These are phyloP conservation scores for Hemitrygon akajei DNA, from an alignment of 2,797 vertebrate genomes.

Conservation along the genomic window DNA sequence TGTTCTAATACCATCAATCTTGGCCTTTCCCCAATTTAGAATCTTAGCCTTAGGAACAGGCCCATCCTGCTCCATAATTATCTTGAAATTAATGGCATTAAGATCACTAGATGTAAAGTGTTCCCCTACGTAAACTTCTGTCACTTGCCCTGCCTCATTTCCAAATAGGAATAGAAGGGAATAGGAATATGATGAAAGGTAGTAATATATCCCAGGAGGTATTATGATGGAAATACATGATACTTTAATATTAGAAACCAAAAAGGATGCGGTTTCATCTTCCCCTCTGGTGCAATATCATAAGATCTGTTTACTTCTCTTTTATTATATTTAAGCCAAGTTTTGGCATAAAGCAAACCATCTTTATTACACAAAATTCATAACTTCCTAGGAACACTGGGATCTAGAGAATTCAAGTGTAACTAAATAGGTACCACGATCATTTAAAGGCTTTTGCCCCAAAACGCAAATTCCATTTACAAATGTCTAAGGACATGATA, in stretches of 20 bases:
- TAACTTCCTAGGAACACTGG: background rate
- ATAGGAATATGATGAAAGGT: background rate
- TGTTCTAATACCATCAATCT: too few species aligned
- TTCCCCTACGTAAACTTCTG: too few species aligned
- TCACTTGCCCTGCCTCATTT: too few species aligned
- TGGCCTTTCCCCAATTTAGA: too few species aligned
- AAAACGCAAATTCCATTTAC: too few species aligned
- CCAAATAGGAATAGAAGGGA: too few species aligned
- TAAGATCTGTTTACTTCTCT: background rate
- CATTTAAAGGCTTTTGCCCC: background rate
- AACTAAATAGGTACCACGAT: background rate
- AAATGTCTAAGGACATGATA: too few species aligned
- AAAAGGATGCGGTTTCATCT: background rate
- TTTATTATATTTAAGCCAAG: background rate
- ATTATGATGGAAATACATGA: background rate
- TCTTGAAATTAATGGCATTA: too few species aligned
- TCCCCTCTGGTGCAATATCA: background rate
- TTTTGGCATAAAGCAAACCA: background rate
- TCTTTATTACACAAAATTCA: background rate
- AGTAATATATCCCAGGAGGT: background rate
- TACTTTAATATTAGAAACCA: background rate
- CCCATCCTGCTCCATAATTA: too few species aligned
- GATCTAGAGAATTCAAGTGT: background rate
- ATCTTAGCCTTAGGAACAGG: too few species aligned
- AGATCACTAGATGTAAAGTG: too few species aligned